Conservation (phyloP, 2,797 vertebrate genomes). For the Premnoplex brunnescens region DNA sequence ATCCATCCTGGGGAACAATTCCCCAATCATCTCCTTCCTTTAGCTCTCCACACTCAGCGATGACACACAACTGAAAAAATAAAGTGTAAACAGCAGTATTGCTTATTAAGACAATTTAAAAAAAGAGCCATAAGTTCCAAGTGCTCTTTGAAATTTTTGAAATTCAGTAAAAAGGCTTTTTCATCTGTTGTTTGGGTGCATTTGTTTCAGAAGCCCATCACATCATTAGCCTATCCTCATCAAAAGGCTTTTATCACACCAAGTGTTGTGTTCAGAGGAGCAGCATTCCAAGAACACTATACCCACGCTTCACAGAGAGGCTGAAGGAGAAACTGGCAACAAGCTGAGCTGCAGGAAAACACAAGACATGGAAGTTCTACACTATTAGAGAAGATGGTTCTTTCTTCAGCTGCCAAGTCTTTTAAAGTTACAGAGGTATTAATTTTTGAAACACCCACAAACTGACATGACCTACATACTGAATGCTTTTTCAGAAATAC, state of each 20-base stretch:
- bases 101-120: neutral
- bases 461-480: neutral
- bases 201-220: neutral
- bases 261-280: neutral
- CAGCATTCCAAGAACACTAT: neutral
- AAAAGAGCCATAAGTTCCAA: neutral
- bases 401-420: neutral
- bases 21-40: conserved; percentile 89
- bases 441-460: neutral
- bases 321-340: neutral
- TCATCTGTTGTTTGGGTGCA: conserved; percentile 16
- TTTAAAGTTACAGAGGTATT: neutral
- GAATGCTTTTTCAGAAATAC: neutral
- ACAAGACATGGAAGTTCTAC: neutral
- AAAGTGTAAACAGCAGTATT: neutral
- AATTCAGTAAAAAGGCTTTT: neutral
- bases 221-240: neutral
- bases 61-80: conserved; percentile 82
- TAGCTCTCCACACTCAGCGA: conserved; percentile 90
- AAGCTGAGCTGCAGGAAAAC: neutral
- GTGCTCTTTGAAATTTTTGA: neutral
- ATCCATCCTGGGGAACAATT: conserved; percentile 78
- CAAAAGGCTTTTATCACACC: neutral
- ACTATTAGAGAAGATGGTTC: neutral
- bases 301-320: neutral